Evolutionary conservation across 2,797 vertebrate genomes (phyloP).

Genomic region (Phylloscopus collybita): DNA sequence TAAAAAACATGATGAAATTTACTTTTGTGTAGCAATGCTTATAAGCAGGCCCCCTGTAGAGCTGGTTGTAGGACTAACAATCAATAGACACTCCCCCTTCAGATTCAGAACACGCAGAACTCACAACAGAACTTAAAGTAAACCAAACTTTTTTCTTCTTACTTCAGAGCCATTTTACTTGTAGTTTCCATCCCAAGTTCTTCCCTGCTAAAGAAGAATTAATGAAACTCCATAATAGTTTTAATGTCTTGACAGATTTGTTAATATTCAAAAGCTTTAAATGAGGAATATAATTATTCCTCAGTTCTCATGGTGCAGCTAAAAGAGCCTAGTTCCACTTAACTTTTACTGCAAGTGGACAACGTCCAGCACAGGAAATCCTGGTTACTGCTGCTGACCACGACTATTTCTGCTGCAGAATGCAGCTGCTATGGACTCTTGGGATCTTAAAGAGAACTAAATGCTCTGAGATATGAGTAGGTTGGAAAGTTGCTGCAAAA

Average conservation of each 20-base stretch:
- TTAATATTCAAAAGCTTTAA: neutral
- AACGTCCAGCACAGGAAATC: neutral
- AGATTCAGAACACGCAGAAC: neutral
- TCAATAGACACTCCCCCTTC: fast-evolving
- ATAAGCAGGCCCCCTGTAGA: neutral
- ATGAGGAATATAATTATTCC: neutral
- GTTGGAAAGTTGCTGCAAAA: neutral
- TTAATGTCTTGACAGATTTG: neutral
- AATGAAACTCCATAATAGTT: neutral
- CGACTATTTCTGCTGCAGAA: neutral
- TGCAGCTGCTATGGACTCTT: neutral
- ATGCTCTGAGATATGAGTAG: neutral
- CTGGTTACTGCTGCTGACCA: neutral
- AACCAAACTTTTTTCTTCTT: neutral
- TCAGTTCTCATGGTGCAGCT: neutral
- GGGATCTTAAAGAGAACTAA: neutral
- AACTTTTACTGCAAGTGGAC: neutral
- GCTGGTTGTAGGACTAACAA: neutral
- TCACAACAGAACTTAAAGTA: neutral
- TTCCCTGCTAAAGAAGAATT: neutral
- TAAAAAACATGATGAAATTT: neutral
- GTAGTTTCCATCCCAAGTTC: neutral
- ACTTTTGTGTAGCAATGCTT: neutral
- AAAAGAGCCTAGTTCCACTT: neutral
- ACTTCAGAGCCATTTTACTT: neutral